These are phyloP conservation scores for Gallinago undulata DNA, from an alignment of 2,113 vertebrate species.

Conservation along the genomic window DNA sequence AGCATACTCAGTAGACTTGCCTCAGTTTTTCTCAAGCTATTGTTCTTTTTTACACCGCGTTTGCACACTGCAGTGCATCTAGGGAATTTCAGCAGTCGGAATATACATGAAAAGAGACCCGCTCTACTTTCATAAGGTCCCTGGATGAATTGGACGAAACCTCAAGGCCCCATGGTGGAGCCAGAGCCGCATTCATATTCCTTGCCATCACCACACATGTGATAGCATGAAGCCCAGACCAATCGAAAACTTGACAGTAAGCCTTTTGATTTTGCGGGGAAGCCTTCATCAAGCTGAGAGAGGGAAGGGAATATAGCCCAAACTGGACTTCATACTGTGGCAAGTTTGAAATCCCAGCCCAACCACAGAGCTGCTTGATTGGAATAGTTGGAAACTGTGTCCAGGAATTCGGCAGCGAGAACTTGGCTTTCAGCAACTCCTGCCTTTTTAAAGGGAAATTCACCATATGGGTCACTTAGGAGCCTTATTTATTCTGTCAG, in stretches of 20 bases:
- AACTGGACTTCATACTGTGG: constrained; percentile 86
- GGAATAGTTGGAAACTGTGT: constrained; percentile 81
- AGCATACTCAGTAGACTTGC: constrained; percentile 54
- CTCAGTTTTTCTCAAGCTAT: constrained; percentile 76
- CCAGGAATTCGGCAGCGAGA: constrained; percentile 77
- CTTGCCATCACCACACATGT: constrained; percentile 75
- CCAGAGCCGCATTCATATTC: constrained; percentile 75
- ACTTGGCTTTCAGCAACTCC: constrained; percentile 72
- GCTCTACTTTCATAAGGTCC: constrained; percentile 82
- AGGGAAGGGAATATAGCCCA: constrained; percentile 84
- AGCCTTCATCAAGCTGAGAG: constrained; percentile 82
- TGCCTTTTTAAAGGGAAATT: constrained; percentile 69
- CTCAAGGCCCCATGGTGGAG: constrained; percentile 78
- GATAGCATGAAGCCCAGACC: constrained; percentile 79
- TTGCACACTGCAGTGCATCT: constrained; percentile 76
- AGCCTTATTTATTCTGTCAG: constrained; percentile 57
- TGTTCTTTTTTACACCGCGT: constrained; percentile 77
- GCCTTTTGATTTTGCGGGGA: constrained; percentile 87
- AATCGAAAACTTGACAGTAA: constrained; percentile 84
- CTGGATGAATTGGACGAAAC: constrained; percentile 80
- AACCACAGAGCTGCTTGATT: constrained; percentile 83
- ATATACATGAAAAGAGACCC: constrained; percentile 84
- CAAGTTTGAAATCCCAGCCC: constrained; percentile 86
- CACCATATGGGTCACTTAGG: constrained; percentile 45
- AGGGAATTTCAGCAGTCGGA: constrained; percentile 81